These are phyloP conservation scores for Rugalucina vietnamica DNA, from an alignment of 2,888 invertebrate genomes.

Conservation along the genomic window DNA sequence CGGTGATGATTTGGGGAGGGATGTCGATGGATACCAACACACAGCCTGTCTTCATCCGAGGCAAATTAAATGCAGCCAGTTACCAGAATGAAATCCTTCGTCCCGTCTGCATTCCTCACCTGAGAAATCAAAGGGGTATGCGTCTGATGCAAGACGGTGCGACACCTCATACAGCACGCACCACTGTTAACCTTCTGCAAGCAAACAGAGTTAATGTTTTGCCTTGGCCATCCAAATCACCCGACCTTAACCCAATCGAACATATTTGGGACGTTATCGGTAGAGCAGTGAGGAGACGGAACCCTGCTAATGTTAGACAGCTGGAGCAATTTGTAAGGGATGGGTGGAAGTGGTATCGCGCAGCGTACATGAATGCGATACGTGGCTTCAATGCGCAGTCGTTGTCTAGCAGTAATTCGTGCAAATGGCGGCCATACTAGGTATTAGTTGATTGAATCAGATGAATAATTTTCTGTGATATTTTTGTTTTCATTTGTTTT, in stretches of 20 bases:
- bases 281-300: no score
- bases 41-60: neutral
- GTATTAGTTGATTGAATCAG: no score
- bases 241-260: constrained; percentile 23
- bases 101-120: neutral
- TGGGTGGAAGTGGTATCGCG: no score
- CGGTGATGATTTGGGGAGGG: neutral
- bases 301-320: no score
- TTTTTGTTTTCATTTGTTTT: no score
- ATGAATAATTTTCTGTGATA: no score
- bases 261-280: neutral
- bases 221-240: neutral
- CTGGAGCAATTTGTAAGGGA: no score
- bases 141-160: constrained; percentile 12
- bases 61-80: no score
- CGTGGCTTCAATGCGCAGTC: no score
- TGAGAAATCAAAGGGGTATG: neutral
- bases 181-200: neutral
- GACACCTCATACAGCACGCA: neutral
- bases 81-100: constrained; percentile 6
- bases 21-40: neutral
- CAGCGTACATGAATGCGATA: no score
- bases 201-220: neutral
- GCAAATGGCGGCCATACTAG: no score
- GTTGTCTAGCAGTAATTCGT: no score